Conservation (phyloP, 2,113 vertebrate genomes). For the Gorsachius goisagi region DNA sequence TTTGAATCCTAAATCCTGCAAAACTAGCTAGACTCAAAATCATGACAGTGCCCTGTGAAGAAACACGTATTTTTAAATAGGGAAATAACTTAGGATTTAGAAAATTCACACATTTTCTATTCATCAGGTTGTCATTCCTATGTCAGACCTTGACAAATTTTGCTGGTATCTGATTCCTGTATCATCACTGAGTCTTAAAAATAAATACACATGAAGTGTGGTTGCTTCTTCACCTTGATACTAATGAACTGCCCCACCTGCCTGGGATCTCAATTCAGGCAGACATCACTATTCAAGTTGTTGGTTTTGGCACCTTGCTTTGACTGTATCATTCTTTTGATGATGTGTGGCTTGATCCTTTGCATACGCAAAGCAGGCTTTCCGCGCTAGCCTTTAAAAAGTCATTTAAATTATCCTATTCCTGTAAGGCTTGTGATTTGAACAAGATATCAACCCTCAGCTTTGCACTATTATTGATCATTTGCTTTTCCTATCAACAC, state of each 20-base stretch:
- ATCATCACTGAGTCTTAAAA: conserved; percentile 3
- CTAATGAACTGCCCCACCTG: neutral
- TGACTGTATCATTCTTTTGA: neutral
- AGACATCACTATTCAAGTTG: neutral
- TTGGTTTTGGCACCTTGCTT: neutral
- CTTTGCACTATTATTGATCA: neutral
- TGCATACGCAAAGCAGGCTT: neutral
- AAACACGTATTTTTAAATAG: neutral
- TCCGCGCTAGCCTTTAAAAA: neutral
- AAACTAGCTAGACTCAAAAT: neutral
- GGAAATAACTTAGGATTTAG: neutral
- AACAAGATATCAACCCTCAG: neutral
- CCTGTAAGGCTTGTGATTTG: neutral
- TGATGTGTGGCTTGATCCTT: neutral
- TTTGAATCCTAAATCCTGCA: neutral
- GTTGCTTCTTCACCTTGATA: neutral
- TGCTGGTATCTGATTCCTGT: neutral
- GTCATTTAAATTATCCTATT: neutral
- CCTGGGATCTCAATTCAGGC: neutral
- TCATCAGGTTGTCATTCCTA: conserved; percentile 21
- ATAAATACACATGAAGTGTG: neutral
- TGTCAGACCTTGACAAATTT: neutral
- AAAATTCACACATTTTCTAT: conserved; percentile 7
- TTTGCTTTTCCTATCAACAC: neutral
- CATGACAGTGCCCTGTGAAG: neutral